phyloP scores from a whole-genome alignment of 1,140 invertebrate species.

The Conopomorpha cramerella region DNA sequence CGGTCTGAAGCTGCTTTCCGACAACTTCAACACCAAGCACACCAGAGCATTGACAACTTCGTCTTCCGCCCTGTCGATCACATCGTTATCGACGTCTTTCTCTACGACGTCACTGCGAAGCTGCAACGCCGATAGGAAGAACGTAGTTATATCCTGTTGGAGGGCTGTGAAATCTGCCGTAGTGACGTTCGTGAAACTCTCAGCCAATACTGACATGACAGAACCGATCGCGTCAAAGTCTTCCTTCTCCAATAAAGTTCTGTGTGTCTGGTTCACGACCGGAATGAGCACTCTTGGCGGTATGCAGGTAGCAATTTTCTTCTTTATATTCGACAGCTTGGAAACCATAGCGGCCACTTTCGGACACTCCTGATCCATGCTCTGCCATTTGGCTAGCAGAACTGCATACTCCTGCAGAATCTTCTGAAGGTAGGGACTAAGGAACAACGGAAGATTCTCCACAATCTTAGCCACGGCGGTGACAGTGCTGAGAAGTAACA shows the following conservation, averaged over 20 bases:
- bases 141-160: constrained; percentile 69
- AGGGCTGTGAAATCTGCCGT: constrained; percentile 66
- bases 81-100: constrained; percentile 26
- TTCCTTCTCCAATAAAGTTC: constrained; percentile 63
- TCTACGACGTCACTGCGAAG: constrained; percentile 61
- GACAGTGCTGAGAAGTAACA: constrained; percentile 62
- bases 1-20: constrained; percentile 84
- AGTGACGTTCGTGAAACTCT: constrained; percentile 67
- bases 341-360: constrained; percentile 61
- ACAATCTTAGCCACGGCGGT: constrained; percentile 81
- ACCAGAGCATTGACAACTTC: constrained; percentile 76
- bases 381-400: constrained; percentile 59
- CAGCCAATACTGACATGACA: constrained; percentile 75
- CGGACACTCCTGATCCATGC: constrained; percentile 40
- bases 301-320: constrained; percentile 71
- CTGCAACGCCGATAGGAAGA: constrained; percentile 78
- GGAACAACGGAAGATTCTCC: constrained; percentile 77
- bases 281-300: constrained; percentile 78
- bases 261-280: constrained; percentile 69
- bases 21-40: constrained; percentile 82
- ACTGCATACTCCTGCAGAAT: constrained; percentile 70
- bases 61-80: constrained; percentile 65
- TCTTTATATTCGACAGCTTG: constrained; percentile 66
- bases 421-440: constrained; percentile 82
- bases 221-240: constrained; percentile 67